Base-by-base conservation (phyloP, 2,113 vertebrate species). In the Tringa solitaria region DNA sequence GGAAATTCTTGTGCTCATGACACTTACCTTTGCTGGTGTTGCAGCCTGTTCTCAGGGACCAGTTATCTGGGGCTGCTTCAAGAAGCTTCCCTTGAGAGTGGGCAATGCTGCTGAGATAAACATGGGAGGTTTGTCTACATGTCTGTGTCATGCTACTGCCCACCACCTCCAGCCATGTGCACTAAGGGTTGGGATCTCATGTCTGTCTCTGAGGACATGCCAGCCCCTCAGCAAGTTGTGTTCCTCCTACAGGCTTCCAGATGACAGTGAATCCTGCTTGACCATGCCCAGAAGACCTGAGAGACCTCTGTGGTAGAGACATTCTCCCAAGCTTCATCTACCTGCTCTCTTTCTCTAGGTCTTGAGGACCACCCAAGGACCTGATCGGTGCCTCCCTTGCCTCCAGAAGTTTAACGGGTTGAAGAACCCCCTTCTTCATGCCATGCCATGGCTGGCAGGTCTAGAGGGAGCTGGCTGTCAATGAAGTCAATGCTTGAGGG, bases 141-240 rank as follows among this genome's bases (percentile, higher is more conserved):
- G 23, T 9, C 61, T 48, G 30, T 11, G 30, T 27, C 76, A 8
- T n/a, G 27, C 37, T n/a, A 3, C 16, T 77, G 46, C 37, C 33
- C 60, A 59, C 54, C 48, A 67, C 0, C 0, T 32, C 37, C 75
- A 46, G 39, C 57, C 72, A 23, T 8, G 26, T 33, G 20, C 46
- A 33, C 4, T 21, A 0, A 0, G 17, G 53, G 16, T 51, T 39
- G 53, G 19, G 39, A 12, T 35, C 79, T 51, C 0, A 0, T 30
- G 70, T 43, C 33, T 84, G 46, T 35, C 51, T 30, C 4, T 45
- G 69, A 53, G 74, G n/a, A 51, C 0, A 0, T 46, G 54, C 4
- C 89, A 91, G 54, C 18, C 27, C 33, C 64, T 81, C 80, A 84
- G 60, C 68, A 63, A 23, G 39, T 4, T 24, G 30, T 37, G 45